Evolutionary conservation across 2,113 vertebrate genomes (phyloP), one percentile per base, ranked within the genome.

Genomic region (Galeopterus variegatus): DNA sequence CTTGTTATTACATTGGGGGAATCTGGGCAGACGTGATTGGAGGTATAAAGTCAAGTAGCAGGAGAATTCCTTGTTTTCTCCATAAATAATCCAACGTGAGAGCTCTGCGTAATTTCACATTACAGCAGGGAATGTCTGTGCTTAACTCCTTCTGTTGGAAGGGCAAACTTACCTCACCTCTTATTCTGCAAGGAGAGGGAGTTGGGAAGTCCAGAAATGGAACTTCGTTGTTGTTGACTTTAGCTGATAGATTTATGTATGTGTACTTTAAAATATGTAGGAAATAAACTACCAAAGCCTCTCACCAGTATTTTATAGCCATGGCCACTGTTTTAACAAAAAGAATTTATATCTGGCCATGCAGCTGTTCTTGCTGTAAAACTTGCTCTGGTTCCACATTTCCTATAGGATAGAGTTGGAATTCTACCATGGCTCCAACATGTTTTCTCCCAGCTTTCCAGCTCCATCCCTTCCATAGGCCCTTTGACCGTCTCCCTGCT

Each of bases 41-140:
- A 93, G 60, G 21, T 62, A 14, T 88, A 65, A 94, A 79, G 67
- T 82, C 80, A 87, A 45, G 69, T 62, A 17, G 65, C 5, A 0
- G 33, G 64, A 48, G 62, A 73, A 76, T 95, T 90, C 79, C 80
- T 92, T 56, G 50, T 72, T 64, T 65, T 70, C 80, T 81, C 87
- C 21, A 45, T 95, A 83, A 81, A 86, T 92, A 67, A 65, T 31
- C 41, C 26, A 9, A 9, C 21, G 1, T 17, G 86, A 89, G 87
- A 89, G 70, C 89, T 92, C 96, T 84, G 95, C 81, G 54, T 19
- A 58, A 56, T 86, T 92, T 96, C 90, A 76, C 70, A 58, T 64
- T 67, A 41, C 11, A 33, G 70, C 54, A 70, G 65, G 50, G 67
- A 23, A 28, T 50, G 36, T 69, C 76, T 58, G 9, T 48, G 24